phyloP scores from a whole-genome alignment of 2,113 vertebrate species.

The Paratilapia polleni region DNA sequence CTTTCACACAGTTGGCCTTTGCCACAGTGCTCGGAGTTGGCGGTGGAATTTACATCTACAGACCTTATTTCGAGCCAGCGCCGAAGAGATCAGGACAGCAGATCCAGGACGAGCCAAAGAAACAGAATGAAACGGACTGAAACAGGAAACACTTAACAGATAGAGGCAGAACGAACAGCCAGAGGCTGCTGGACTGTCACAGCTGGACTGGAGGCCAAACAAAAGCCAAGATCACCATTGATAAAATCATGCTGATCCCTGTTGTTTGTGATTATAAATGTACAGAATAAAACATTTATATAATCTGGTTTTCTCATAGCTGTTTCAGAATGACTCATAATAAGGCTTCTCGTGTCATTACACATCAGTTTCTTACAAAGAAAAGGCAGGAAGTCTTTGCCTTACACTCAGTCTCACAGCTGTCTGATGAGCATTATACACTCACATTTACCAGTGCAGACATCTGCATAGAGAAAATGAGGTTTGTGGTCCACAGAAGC shows the following conservation, averaged over 20 bases:
- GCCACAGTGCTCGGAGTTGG: slow-evolving; percentile 81
- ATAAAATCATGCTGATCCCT: background rate
- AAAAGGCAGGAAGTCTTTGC: background rate
- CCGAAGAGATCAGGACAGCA: slow-evolving; percentile 39
- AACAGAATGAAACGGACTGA: slow-evolving; percentile 26
- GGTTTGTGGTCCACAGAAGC: background rate
- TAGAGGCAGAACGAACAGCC: background rate
- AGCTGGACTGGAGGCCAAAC: background rate
- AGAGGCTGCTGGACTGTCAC: slow-evolving; percentile 54
- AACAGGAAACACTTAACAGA: background rate
- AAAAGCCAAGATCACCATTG: background rate
- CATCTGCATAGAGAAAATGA: background rate
- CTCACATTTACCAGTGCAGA: background rate
- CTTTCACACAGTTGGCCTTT: slow-evolving; percentile 78
- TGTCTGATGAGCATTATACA: background rate
- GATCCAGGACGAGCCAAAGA: slow-evolving; percentile 42
- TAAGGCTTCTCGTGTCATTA: background rate
- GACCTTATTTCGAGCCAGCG: slow-evolving; percentile 78
- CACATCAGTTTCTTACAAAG: background rate
- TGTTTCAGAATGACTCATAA: background rate
- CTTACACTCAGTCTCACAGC: background rate
- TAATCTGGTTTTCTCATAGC: background rate
- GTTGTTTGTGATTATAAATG: slow-evolving; percentile 15
- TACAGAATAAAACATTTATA: slow-evolving; percentile 52
- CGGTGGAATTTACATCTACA: slow-evolving; percentile 90